Evolutionary conservation across 2,888 invertebrate species (phyloP).

Genomic region (Diarsia dahlii): DNA sequence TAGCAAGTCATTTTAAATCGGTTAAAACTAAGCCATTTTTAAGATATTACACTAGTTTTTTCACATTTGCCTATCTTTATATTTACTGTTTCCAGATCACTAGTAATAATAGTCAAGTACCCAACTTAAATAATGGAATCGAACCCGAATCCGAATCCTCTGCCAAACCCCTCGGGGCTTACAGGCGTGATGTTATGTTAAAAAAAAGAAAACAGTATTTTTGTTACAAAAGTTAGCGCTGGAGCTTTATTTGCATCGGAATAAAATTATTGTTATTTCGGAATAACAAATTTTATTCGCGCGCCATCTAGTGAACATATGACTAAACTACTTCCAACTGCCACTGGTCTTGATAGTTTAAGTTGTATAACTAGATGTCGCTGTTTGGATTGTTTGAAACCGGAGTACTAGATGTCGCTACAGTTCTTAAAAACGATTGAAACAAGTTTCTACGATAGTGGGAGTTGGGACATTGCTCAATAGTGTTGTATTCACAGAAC

Average conservation of each 20-base stretch:
- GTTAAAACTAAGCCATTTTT: no score
- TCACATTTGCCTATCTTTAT: no score
- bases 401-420: slow-evolving; percentile 38
- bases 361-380: slow-evolving; percentile 26
- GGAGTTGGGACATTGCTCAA: neutral
- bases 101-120: no score
- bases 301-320: slow-evolving; percentile 23
- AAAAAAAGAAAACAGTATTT: neutral
- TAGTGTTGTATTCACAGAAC: neutral
- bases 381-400: neutral
- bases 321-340: neutral
- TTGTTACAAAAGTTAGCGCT: neutral
- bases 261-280: neutral
- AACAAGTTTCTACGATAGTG: neutral
- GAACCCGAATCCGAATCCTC: neutral
- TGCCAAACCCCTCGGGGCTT: no score
- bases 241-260: neutral
- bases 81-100: no score
- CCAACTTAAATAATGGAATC: no score
- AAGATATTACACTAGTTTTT: no score
- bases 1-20: no score
- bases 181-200: no score
- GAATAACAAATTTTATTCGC: neutral
- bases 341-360: neutral
- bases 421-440: neutral